Conservation (phyloP, 2,888 invertebrate genomes). For the Chouioia cunea region DNA sequence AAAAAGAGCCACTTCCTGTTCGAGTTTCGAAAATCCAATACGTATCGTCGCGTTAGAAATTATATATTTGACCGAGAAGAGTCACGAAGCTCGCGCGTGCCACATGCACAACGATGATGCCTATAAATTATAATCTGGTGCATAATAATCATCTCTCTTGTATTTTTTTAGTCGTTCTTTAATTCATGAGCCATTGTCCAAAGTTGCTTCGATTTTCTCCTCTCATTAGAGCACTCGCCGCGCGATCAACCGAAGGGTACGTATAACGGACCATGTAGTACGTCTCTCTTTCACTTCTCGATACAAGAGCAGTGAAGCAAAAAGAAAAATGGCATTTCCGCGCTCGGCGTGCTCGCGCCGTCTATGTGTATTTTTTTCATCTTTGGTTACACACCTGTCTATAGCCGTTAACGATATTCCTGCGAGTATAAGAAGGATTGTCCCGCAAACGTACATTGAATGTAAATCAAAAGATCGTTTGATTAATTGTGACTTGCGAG, state of each 20-base stretch:
- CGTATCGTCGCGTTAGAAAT: background rate
- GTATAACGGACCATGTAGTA: background rate
- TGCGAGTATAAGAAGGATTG: background rate
- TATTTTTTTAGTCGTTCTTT: constrained; percentile 9
- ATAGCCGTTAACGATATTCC: constrained; percentile 15
- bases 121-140: constrained; percentile 7
- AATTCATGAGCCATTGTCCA: constrained; percentile 29
- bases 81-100: background rate
- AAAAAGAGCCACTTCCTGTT: no score
- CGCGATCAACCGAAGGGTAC: no score
- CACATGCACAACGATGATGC: background rate
- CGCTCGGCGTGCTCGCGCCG: background rate
- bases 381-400: background rate
- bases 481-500: constrained; percentile 1
- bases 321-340: constrained; percentile 26
- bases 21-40: constrained; percentile 14
- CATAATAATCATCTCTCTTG: background rate
- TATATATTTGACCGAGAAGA: background rate
- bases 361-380: background rate
- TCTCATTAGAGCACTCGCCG: background rate
- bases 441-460: background rate
- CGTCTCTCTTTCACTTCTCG: background rate
- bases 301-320: background rate
- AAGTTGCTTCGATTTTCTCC: constrained; percentile 7
- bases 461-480: constrained; percentile 11